These are phyloP conservation scores for Pomatorhinus ruficollis DNA, from an alignment of 2,113 vertebrate genomes.

Conservation along the genomic window DNA sequence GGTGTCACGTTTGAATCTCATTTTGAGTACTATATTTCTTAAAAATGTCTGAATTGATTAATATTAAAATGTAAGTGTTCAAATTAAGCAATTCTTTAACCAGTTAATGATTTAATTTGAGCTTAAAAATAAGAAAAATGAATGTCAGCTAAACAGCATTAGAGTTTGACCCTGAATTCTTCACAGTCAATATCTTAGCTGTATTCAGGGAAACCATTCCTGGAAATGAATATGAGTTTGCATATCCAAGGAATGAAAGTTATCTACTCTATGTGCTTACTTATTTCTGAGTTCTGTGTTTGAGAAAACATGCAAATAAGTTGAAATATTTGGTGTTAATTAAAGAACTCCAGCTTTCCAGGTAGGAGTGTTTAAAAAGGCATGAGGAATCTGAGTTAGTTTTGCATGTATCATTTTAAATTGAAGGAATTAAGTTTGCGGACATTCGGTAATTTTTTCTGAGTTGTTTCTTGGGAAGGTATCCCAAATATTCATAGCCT, in stretches of 20 bases:
- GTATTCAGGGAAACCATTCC: not conserved
- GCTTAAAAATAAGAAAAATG: not conserved
- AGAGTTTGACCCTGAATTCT: not conserved
- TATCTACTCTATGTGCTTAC: not conserved
- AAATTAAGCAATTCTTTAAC: conserved; percentile 41
- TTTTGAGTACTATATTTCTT: conserved; percentile 37
- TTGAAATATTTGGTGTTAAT: not conserved
- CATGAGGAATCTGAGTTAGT: not conserved
- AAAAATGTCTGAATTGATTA: not conserved
- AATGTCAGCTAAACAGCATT: not conserved
- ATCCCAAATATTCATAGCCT: not conserved
- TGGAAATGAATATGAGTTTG: not conserved
- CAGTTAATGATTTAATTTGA: conserved; percentile 7
- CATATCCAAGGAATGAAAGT: not conserved
- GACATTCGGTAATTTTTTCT: not conserved
- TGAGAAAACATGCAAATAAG: not conserved
- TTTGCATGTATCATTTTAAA: not conserved
- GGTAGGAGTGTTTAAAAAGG: not conserved
- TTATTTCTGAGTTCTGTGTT: not conserved
- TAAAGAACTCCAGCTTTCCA: not conserved
- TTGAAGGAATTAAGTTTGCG: not conserved
- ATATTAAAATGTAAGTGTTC: conserved; percentile 25
- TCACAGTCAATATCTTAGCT: not conserved
- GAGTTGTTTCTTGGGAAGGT: not conserved
- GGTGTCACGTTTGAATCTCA: conserved; percentile 9